Base-by-base conservation (phyloP, 2,113 vertebrate species). In the Podarcis muralis region DNA sequence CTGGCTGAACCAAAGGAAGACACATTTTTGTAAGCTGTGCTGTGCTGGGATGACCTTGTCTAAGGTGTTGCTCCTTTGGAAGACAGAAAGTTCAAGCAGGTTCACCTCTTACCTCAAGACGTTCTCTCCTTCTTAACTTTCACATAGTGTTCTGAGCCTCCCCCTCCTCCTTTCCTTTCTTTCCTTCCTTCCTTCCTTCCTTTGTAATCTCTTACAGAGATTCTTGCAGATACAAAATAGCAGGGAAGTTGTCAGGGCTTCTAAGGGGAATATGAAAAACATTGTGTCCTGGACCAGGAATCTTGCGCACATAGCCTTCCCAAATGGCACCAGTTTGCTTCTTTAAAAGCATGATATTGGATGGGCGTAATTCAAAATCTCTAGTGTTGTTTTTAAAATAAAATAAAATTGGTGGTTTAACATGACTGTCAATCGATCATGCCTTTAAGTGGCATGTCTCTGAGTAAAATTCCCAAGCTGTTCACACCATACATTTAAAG, bases 1-100 rank as follows among this genome's bases (percentile, higher is more conserved):
- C 95, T 95, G 94, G 94, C 92, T 90, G 90, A 75, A 96, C 90
- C 94, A 48, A 90, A n/a, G 72, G 90, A 95, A 68, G 90, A 95
- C 59, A 87, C 84, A 89, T 83, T 88, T 85, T 93, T 93, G 94
- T 94, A 88, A 91, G 48, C 18, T 90, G 92, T 90, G 92, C 94
- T 93, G 91, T 0, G 0, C 32, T 40, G 88, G 79, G 91, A 77
- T 68, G 91, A 90, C 89, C 90, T 89, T 94, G 4, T 5, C 92
- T 86, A 91, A 93, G 90, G 91, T 25, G 57, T 25, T 89, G 76
- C 48, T 32, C 69, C 79, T 91, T 66, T 30, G 86, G 91, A 93
- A 93, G 91, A 85, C 88, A 93, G 94, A 95, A 96, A 30, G 92
- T 95, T 96, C 94, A 95, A 87, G 76, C 8, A 81, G 76, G 59